A percentile compares a stretch with the other conserved stretches of the same genome.
Evolutionary conservation across 1,140 invertebrate genomes (phyloP).

Genomic region (Scaptomyza pallida): DNA sequence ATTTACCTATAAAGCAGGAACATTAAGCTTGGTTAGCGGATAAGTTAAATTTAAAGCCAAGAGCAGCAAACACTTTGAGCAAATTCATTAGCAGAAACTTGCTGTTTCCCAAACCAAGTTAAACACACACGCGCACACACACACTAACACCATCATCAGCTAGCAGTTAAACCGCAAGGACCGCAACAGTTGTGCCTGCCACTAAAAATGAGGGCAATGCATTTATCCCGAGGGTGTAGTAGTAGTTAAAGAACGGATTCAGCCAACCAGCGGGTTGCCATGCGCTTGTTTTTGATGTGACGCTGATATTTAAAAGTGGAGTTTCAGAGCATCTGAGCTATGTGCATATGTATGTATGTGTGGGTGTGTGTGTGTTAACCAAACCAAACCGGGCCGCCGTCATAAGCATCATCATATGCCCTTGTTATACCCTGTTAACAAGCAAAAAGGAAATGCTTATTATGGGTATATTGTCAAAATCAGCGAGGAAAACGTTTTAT

Average conservation of each 20-base stretch:
- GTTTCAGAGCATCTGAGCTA: conserved; percentile 39
- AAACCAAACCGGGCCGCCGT: conserved; percentile 4
- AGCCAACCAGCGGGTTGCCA: conserved; percentile 55
- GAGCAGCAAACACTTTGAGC: conserved; percentile 18
- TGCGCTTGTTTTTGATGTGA: conserved; percentile 72
- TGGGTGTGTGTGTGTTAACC: neutral
- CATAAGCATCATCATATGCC: conserved; percentile 28
- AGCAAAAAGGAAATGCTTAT: neutral
- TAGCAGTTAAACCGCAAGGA: conserved; percentile 17
- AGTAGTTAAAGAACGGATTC: conserved; percentile 8
- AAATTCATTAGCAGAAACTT: conserved; percentile 39
- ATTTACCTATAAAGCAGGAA: conserved; percentile 6
- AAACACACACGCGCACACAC: neutral
- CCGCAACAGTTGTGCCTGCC: conserved; percentile 58
- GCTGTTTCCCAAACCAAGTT: neutral
- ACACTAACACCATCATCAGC: neutral
- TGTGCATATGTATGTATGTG: neutral
- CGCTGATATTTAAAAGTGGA: conserved; percentile 78
- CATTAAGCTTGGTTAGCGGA: neutral
- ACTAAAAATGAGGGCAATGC: conserved; percentile 71
- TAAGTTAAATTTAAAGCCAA: conserved; percentile 23
- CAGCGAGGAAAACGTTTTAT: neutral
- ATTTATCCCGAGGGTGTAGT: conserved; percentile 63
- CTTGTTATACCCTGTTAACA: conserved; percentile 26
- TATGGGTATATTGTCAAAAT: neutral